A percentile compares a stretch with the other conserved stretches of the same genome.
These are phyloP conservation scores for Psephotus haematonotus DNA, from an alignment of 2,113 vertebrate genomes.

Conservation along the genomic window DNA sequence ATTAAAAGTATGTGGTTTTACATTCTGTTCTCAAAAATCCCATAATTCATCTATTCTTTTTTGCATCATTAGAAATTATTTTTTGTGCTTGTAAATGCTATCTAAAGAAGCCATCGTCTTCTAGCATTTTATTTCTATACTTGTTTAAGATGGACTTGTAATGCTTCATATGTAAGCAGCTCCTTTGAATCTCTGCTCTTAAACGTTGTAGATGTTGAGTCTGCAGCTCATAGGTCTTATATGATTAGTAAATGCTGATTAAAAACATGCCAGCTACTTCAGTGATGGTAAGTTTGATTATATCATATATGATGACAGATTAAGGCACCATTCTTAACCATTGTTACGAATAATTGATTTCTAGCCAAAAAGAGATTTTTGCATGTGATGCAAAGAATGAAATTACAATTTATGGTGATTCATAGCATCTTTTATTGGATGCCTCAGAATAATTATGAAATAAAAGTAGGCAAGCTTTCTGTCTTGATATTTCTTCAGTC, in stretches of 20 bases:
- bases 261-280: not conserved
- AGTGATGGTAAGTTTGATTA: not conserved
- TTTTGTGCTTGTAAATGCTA: not conserved
- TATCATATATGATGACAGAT: not conserved
- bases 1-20: not conserved
- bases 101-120: not conserved
- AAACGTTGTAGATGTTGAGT: not conserved
- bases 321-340: not conserved
- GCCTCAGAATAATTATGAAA: not conserved
- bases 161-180: not conserved
- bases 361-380: not conserved
- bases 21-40: not conserved
- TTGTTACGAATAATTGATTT: not conserved
- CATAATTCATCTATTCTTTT: not conserved
- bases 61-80: not conserved
- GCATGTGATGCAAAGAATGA: not conserved
- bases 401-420: not conserved
- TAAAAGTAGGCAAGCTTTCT: not conserved
- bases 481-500: not conserved
- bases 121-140: not conserved
- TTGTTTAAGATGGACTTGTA: not conserved
- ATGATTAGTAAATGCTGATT: not conserved
- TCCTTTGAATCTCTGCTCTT: not conserved
- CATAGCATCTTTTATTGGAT: not conserved
- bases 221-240: not conserved